These are phyloP conservation scores for Triplophysa dalaica DNA, from an alignment of 2,113 vertebrate genomes.

Conservation along the genomic window DNA sequence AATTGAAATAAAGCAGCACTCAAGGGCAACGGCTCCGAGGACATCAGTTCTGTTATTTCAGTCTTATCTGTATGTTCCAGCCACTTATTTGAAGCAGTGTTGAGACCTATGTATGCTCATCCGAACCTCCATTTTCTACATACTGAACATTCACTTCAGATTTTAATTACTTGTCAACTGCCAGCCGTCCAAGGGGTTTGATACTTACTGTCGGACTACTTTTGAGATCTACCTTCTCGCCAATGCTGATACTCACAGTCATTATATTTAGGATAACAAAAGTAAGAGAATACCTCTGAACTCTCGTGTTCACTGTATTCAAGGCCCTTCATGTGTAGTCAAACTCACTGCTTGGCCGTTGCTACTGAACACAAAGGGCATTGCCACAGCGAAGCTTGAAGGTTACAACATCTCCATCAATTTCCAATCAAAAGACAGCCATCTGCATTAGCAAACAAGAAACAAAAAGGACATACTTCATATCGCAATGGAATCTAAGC, in stretches of 20 bases:
- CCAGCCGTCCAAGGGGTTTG: slow-evolving; percentile 30
- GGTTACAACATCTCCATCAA: slow-evolving; percentile 35
- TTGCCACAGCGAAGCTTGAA: neutral
- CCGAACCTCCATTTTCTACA: slow-evolving; percentile 32
- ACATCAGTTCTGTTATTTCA: slow-evolving; percentile 51
- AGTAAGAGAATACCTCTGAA: neutral
- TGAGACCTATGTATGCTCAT: slow-evolving; percentile 31
- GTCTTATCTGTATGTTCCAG: slow-evolving; percentile 63
- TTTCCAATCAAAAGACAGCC: slow-evolving; percentile 14
- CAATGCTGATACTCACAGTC: slow-evolving; percentile 6
- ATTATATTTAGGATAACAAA: slow-evolving; percentile 20
- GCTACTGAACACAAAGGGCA: slow-evolving; percentile 1
- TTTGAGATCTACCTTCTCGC: neutral
- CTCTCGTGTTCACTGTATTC: slow-evolving; percentile 2
- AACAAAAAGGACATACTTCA: slow-evolving; percentile 41
- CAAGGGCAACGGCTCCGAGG: slow-evolving; percentile 45
- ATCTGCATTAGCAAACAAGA: slow-evolving; percentile 33
- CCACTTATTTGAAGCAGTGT: slow-evolving; percentile 58
- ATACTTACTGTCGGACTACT: slow-evolving; percentile 16
- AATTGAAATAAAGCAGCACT: slow-evolving; percentile 58
- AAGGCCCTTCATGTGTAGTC: slow-evolving; percentile 22
- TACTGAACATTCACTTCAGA: slow-evolving; percentile 36
- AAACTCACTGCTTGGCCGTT: slow-evolving; percentile 4
- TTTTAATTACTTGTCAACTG: slow-evolving; percentile 52
- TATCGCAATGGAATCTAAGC: slow-evolving; percentile 38